A percentile compares a stretch with the other conserved stretches of the same genome.
phyloP scores from a whole-genome alignment of 2,113 vertebrate species.

The Microtus richardsoni region DNA sequence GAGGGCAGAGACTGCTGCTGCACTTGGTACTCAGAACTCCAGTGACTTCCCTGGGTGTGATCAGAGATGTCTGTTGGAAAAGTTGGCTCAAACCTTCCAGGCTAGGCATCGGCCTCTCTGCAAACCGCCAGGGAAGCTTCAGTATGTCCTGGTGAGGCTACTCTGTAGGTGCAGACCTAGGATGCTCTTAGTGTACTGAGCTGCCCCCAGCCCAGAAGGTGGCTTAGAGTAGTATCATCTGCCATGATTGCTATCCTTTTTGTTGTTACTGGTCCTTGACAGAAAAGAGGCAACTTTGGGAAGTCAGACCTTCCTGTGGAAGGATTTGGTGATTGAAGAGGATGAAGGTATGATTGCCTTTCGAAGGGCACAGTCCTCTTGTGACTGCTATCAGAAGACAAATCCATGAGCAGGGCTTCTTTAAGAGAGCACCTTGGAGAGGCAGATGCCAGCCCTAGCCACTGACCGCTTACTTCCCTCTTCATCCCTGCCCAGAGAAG shows the following conservation, averaged over 20 bases:
- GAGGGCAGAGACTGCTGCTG: background rate
- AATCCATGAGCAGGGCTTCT: background rate
- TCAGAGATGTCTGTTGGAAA: background rate
- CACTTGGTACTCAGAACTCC: background rate
- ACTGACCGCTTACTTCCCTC: background rate
- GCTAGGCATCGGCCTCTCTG: background rate
- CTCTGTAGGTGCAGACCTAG: background rate
- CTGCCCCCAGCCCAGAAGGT: background rate
- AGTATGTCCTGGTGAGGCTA: background rate
- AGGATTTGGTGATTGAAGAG: background rate
- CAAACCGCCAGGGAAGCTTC: background rate
- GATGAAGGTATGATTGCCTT: background rate
- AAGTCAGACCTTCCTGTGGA: background rate
- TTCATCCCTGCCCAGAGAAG: background rate
- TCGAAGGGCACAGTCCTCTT: background rate
- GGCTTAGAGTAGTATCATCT: background rate
- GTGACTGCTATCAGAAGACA: background rate
- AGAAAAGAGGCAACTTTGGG: slow-evolving; percentile 1
- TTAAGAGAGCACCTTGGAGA: background rate
- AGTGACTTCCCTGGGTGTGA: background rate
- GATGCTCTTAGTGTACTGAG: background rate
- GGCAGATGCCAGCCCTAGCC: background rate
- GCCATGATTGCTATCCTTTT: background rate
- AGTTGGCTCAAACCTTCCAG: background rate
- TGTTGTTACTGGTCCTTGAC: background rate